A percentile compares a stretch with the other conserved stretches of the same genome.
phyloP scores from a whole-genome alignment of 2,797 vertebrate genomes.

The Pipistrellus pygmaeus region DNA sequence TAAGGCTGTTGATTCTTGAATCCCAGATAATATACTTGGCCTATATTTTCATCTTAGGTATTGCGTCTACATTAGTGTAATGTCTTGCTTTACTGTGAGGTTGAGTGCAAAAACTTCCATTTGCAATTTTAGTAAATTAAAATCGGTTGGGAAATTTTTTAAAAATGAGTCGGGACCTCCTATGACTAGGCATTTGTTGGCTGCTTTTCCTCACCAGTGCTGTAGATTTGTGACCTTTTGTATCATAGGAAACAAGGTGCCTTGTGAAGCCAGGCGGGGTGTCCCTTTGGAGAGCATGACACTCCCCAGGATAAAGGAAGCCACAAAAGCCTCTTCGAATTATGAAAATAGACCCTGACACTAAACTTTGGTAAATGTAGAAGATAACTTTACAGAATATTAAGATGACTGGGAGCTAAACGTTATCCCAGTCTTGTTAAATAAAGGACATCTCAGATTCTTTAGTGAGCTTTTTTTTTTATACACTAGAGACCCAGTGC shows the following conservation, averaged over 20 bases:
- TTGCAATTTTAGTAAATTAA: conserved; percentile 35
- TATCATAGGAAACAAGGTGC: not conserved
- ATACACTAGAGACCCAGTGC: not conserved
- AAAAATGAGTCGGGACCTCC: not conserved
- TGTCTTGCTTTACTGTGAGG: not conserved
- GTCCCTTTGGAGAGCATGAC: not conserved
- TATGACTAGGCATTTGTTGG: not conserved
- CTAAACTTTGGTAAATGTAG: not conserved
- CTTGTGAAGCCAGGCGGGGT: not conserved
- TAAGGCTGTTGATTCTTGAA: not conserved
- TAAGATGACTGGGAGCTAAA: not conserved
- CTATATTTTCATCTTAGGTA: not conserved
- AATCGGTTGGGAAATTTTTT: not conserved
- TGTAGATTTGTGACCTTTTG: not conserved
- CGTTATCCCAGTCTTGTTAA: conserved; percentile 52
- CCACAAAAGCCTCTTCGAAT: conserved; percentile 2
- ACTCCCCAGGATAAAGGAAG: not conserved
- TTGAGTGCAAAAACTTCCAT: not conserved
- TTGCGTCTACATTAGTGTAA: not conserved
- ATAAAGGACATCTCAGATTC: conserved; percentile 20
- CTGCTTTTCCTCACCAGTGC: not conserved
- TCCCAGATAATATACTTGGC: not conserved
- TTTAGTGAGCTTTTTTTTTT: conserved; percentile 23
- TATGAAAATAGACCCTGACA: conserved; percentile 1
- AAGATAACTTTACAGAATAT: not conserved